These are phyloP conservation scores for Cossypha polioptera DNA, from an alignment of 2,797 vertebrate species.

Conservation along the genomic window DNA sequence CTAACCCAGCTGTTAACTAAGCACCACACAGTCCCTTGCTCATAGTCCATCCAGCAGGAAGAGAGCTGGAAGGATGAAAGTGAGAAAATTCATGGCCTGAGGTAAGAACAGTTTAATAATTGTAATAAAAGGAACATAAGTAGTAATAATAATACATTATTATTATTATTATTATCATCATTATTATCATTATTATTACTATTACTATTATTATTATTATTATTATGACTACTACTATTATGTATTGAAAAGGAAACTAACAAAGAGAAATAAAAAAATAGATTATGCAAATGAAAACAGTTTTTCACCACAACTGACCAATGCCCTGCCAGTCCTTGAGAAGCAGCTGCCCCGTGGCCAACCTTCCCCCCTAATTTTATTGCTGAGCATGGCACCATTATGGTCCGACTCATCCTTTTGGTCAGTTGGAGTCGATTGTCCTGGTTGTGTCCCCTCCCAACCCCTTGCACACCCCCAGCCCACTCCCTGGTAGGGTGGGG, in stretches of 20 bases:
- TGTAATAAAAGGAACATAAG: neutral
- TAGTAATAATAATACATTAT: too few species aligned
- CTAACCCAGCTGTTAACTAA: neutral
- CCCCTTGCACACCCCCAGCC: neutral
- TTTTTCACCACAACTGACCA: neutral
- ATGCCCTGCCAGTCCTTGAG: neutral
- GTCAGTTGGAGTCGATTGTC: neutral
- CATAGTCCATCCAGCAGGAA: neutral
- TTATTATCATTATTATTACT: neutral
- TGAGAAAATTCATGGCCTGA: neutral
- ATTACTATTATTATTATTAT: neutral
- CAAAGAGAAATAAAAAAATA: neutral
- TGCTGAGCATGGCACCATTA: neutral
- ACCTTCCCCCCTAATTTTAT: neutral
- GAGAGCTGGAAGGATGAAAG: neutral
- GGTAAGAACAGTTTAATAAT: neutral
- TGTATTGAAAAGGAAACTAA: neutral
- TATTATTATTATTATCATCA: neutral
- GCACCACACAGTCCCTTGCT: neutral
- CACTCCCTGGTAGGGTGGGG: rapidly evolving
- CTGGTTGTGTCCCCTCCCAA: neutral
- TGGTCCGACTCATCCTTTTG: neutral
- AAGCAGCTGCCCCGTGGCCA: neutral
- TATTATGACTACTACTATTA: neutral
- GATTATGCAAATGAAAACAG: neutral